Evolutionary conservation across 1,140 invertebrate genomes (phyloP).

Genomic region (honey bee (Apis mellifera)): DNA sequence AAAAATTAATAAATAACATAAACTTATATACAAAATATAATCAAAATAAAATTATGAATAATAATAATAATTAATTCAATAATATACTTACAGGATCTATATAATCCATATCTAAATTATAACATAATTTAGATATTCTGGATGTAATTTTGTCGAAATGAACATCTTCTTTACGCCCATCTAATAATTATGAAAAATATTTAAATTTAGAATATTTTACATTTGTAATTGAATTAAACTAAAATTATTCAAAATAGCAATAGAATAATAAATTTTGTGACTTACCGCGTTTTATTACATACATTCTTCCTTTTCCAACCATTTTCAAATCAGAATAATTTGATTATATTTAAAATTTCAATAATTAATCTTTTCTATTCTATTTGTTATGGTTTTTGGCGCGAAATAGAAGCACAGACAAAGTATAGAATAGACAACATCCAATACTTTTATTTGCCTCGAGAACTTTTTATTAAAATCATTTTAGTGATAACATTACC

Average conservation of each 20-base stretch:
- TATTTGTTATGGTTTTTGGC: neutral
- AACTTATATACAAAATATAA: neutral
- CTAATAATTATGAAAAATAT: slow-evolving; percentile 80
- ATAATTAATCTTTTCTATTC: neutral
- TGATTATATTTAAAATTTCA: neutral
- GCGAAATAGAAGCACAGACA: slow-evolving; percentile 10
- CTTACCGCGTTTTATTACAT: slow-evolving; percentile 82
- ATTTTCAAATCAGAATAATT: slow-evolving; percentile 3
- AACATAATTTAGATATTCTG: slow-evolving; percentile 96
- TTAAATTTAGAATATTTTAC: neutral
- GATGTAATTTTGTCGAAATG: slow-evolving; percentile 99
- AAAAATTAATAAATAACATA: neutral
- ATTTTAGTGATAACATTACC: too few species aligned
- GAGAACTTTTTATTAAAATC: too few species aligned
- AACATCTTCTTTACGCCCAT: slow-evolving; percentile 95
- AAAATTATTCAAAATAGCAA: neutral
- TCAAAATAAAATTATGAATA: neutral
- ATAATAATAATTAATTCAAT: neutral
- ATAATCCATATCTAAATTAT: slow-evolving; percentile 97
- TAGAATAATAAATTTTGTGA: slow-evolving; percentile 23
- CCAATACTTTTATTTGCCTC: too few species aligned
- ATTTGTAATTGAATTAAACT: neutral
- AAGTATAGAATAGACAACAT: too few species aligned
- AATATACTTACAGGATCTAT: slow-evolving; percentile 93
- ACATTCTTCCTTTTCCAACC: slow-evolving; percentile 75